Evolutionary conservation across 2,888 invertebrate genomes (phyloP).

Genomic region (Trissolcus brochymenae): DNA sequence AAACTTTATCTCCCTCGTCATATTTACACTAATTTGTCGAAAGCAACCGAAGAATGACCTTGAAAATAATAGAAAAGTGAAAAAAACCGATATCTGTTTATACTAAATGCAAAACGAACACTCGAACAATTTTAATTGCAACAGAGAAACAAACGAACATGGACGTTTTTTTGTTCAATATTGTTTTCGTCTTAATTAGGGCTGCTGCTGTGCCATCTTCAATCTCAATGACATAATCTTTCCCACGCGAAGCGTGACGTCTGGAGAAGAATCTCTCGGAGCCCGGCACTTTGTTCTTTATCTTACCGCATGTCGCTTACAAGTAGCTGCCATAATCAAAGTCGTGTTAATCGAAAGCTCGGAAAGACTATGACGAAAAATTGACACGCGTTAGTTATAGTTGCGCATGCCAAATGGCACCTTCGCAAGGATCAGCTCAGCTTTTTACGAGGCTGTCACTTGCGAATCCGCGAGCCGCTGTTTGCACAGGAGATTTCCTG

Average conservation of each 20-base stretch:
- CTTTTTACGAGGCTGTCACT: conserved; percentile 66
- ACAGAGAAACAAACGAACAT: no score
- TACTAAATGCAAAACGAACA: no score
- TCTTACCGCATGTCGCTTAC: neutral
- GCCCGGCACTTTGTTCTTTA: neutral
- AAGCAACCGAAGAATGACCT: no score
- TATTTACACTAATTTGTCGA: no score
- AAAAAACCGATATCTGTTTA: no score
- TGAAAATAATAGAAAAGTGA: no score
- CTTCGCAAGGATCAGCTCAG: conserved; percentile 68
- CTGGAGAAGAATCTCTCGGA: neutral
- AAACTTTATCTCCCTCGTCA: no score
- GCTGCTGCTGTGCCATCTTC: no score
- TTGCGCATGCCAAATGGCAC: conserved; percentile 71
- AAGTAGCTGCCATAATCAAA: conserved; percentile 20
- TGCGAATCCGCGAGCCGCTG: conserved; percentile 61
- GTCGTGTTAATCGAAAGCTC: conserved; percentile 13
- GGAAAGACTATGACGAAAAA: conserved; percentile 26
- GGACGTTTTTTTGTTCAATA: no score
- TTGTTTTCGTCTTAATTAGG: no score
- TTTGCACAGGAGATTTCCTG: conserved; percentile 62
- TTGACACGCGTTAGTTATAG: conserved; percentile 22
- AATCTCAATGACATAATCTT: neutral
- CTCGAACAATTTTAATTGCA: no score
- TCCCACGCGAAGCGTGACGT: conserved; percentile 12